Evolutionary conservation across 2,888 invertebrate species (phyloP), one percentile per base, ranked within the genome.

Genomic region (Fragum sueziense): DNA sequence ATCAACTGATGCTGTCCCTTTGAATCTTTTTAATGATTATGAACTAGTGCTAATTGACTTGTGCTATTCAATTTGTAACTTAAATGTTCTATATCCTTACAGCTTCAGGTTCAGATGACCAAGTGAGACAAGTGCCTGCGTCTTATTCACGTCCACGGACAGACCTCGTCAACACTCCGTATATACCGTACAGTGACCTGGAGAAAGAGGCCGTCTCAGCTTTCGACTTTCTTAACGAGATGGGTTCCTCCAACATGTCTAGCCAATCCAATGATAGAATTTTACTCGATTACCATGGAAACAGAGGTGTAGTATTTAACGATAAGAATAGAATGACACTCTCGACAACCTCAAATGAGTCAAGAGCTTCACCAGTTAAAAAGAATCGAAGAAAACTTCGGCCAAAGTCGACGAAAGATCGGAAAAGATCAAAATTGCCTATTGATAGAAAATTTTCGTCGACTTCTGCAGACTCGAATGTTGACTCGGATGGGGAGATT

Each of bases 171-270:
- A 59, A 54, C 37, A 86, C 79, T 34, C 88, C 89, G 72, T 90
- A 87, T 76, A 74, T 78, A 3, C 76, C 88, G 25, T 91, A 84
- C 76, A 88, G 86, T 65, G 86, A 88, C 59, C 83, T 85, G 29
- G 91, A 91, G 74, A 80, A 88, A 59, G 88, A 89, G 31, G 90
- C 90, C 25, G 85, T 90, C 25, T 87, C 90, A 22, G 88, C 89
- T 22, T 91, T 90, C 70, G 88, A 90, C 69, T 90, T 89, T 74
- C 83, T 91, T 1, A 78, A 91, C 68, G 87, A 88, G 17, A 84
- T 89, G 73, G 70, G 86, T 25, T 77, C 86, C 9, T 86, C 88
- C 3, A 37, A 68, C 20, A 33, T 68, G 31, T 77, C 81, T 65
- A 70, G 75, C 75, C 77, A 83, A 78, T 78, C 80, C 57, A 71